Evolutionary conservation across 2,888 invertebrate species (phyloP).

Genomic region (Phengaris alcon): DNA sequence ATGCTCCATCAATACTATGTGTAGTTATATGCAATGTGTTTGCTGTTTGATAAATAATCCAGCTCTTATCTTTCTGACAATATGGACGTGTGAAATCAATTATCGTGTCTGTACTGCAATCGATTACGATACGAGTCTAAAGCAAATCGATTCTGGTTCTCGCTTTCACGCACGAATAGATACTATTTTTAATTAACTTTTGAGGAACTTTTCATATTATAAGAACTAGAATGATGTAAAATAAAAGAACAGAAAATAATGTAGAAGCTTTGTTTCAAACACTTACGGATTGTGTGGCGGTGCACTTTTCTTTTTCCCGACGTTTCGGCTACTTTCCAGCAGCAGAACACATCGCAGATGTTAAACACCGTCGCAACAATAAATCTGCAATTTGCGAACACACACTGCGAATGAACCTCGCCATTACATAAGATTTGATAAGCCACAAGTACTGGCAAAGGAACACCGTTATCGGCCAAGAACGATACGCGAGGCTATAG

Average conservation of each 20-base stretch:
- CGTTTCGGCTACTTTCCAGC: too few species aligned
- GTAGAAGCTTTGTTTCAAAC: neutral
- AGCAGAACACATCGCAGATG: too few species aligned
- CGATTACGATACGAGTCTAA: conserved; percentile 68
- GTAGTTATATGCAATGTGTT: neutral
- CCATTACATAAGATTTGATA: too few species aligned
- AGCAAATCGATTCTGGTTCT: conserved; percentile 72
- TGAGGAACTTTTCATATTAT: neutral
- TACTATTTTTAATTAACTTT: conserved; percentile 17
- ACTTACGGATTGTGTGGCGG: too few species aligned
- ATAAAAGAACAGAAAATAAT: neutral
- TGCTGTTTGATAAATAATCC: conserved; percentile 10
- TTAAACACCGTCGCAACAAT: too few species aligned
- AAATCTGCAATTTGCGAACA: too few species aligned
- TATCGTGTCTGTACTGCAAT: conserved; percentile 47
- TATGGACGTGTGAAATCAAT: conserved; percentile 37
- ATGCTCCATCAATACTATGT: neutral
- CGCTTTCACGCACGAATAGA: conserved; percentile 57
- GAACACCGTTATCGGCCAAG: too few species aligned
- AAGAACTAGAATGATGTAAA: too few species aligned
- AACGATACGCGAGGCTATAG: too few species aligned
- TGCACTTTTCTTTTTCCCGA: too few species aligned
- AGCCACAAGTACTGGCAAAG: too few species aligned
- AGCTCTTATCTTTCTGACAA: conserved; percentile 34
- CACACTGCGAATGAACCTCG: too few species aligned